Evolutionary conservation across 2,888 invertebrate genomes (phyloP), one percentile per base, ranked within the genome.

Genomic region (Napeogenes inachia): DNA sequence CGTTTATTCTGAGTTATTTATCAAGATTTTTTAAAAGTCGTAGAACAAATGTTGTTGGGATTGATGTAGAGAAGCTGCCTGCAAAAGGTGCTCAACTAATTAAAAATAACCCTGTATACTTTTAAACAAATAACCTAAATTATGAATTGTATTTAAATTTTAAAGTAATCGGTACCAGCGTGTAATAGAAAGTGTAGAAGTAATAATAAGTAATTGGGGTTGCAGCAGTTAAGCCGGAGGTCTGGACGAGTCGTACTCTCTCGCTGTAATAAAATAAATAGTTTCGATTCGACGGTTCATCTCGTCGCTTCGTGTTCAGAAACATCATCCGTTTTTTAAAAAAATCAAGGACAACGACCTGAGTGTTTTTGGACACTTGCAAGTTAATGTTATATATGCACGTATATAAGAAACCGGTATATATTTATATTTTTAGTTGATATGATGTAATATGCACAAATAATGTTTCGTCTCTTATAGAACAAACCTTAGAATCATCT

Each of bases 251-350:
- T 79, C 81, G 80, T 78, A 77, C 79, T 81, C 79, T 81, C 78
- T 69, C 73, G 74, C 74, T 72, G 79, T 80, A 84, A 87, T 88
- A 87, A 89, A 89, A 88, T 89, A 87, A 89, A 87, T 87, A 87
- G 87, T 89, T 88, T 87, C 83, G 83, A 87, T 85, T 86, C 81
- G 71, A 79, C 80, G 81, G 82, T 86, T 85, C 87, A 84, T 84
- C 82, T 80, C 81, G 83, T 83, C 85, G 80, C 81, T 85, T 81
- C 82, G 83, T 85, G 84, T 87, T 85, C 82, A 76, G 73, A 75
- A 76, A 76, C 80, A 77, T 77, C 77, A 75, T 80, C 79, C 78
- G 80, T 81, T 67, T 67, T n/a, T 80, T 74, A 69, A 76, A 77
- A 71, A 80, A 82, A 83, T 84, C 76, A 78, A 80, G 75, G 77